phyloP scores from a whole-genome alignment of 2,797 vertebrate genomes.

The Astyanax mexicanus region DNA sequence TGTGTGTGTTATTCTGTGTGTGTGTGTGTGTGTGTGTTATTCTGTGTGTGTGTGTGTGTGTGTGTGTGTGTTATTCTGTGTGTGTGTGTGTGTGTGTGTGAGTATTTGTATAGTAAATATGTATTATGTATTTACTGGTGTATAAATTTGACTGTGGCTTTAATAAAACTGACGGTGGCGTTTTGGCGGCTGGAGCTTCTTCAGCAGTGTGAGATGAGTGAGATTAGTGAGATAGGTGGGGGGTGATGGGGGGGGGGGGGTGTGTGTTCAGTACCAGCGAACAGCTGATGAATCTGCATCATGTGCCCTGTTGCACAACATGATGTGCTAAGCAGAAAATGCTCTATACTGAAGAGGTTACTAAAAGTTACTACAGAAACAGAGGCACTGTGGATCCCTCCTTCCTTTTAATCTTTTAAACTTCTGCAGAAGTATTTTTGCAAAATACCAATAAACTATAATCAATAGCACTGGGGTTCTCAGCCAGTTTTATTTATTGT shows the following conservation, averaged over 20 bases:
- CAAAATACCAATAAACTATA: no score
- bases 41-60: slow-evolving; percentile 9
- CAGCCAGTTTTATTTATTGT: no score
- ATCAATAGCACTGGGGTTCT: no score
- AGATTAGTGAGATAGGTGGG: no score
- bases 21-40: no score
- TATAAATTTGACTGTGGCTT: background rate
- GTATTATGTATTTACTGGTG: slow-evolving; percentile 18
- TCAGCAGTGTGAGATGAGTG: background rate
- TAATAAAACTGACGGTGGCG: background rate
- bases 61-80: no score
- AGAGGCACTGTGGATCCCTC: background rate
- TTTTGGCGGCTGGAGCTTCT: slow-evolving; percentile 9
- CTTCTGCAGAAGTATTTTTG: no score
- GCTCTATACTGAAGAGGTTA: background rate
- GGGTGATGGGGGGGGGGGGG: no score
- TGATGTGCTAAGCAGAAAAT: background rate
- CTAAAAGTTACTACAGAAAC: background rate
- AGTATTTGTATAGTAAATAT: background rate
- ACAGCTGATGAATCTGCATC: background rate
- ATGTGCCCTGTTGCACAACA: background rate
- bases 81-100: slow-evolving; percentile 27
- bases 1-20: background rate
- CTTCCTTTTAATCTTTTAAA: background rate
- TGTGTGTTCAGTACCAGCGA: background rate